These are phyloP conservation scores for Spinus olivaceus DNA, from an alignment of 2,797 vertebrate species.

Conservation along the genomic window DNA sequence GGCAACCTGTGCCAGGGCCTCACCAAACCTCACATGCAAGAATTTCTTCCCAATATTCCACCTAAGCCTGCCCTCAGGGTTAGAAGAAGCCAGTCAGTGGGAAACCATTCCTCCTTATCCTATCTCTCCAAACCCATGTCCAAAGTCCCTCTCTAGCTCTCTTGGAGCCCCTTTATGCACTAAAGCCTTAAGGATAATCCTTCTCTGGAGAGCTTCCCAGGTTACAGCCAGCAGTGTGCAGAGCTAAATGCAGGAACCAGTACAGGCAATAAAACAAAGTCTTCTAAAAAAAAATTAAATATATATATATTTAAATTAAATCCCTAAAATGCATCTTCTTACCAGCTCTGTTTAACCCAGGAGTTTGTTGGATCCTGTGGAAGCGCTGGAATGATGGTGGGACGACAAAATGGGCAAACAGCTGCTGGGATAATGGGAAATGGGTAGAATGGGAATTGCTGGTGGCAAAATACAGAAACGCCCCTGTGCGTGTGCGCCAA, in stretches of 20 bases:
- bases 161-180: neutral
- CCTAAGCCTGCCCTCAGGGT: no score
- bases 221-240: neutral
- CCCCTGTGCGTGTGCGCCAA: no score
- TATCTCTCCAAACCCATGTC: neutral
- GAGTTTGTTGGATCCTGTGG: neutral
- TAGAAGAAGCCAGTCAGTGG: no score
- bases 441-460: no score
- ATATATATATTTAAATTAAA: neutral
- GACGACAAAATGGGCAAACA: neutral
- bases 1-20: neutral
- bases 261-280: neutral
- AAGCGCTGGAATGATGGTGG: neutral
- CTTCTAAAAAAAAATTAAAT: no score
- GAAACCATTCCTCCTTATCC: no score
- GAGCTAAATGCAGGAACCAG: neutral
- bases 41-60: neutral
- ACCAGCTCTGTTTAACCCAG: neutral
- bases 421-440: neutral
- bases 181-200: neutral
- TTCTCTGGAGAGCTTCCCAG: neutral
- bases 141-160: neutral
- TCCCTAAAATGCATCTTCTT: neutral
- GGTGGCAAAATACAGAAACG: neutral
- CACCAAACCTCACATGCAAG: neutral